A percentile compares a stretch with the other conserved stretches of the same genome.
Conservation (phyloP, 2,888 invertebrate genomes). For the Heliconius hortense region DNA sequence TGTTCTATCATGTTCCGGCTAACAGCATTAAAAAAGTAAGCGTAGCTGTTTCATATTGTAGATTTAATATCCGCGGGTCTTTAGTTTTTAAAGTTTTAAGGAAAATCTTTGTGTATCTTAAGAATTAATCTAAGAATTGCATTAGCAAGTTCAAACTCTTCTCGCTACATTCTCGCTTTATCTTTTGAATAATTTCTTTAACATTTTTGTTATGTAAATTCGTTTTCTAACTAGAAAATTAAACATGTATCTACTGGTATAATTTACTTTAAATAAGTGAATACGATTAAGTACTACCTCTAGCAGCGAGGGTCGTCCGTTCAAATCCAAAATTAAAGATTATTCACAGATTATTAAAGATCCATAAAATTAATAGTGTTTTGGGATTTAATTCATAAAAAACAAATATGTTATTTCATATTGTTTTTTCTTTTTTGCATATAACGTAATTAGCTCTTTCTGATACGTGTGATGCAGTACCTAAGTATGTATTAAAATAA, state of each 20-base stretch:
- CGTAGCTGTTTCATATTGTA: neutral
- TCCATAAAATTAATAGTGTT: no score
- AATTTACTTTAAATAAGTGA: no score
- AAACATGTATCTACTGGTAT: neutral
- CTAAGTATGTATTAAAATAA: neutral
- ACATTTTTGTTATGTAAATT: constrained; percentile 3
- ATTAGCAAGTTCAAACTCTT: neutral
- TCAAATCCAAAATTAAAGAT: neutral
- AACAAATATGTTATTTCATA: neutral
- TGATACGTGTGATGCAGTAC: neutral
- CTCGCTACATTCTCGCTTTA: neutral
- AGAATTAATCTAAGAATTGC: neutral
- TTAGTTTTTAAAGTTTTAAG: neutral
- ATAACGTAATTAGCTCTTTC: neutral
- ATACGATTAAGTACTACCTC: no score
- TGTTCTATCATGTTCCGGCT: neutral
- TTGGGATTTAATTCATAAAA: no score
- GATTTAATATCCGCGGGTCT: neutral
- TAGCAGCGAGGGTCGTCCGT: neutral
- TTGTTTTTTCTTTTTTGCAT: no score
- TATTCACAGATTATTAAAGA: neutral
- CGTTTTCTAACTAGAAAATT: neutral
- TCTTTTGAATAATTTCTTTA: neutral
- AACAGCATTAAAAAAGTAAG: neutral
- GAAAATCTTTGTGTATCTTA: constrained; percentile 6